phyloP scores from a whole-genome alignment of 2,113 vertebrate species.

The Silurus asotus region DNA sequence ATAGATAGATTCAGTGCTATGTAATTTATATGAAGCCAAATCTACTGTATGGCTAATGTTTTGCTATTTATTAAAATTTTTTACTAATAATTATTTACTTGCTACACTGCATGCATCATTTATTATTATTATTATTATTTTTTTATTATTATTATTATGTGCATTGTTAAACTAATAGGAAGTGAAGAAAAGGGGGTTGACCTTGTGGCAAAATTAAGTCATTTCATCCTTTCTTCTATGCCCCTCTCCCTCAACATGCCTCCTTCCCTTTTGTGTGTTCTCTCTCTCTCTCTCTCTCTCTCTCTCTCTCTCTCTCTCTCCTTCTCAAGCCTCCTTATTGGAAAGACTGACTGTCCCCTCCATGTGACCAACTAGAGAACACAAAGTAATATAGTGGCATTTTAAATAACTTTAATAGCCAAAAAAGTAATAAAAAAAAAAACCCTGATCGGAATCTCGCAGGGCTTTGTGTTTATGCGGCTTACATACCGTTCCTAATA shows the following conservation, averaged over 20 bases:
- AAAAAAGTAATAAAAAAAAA: not conserved
- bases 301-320: not conserved
- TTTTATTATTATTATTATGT: not conserved
- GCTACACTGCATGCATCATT: too few species aligned
- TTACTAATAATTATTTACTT: not conserved
- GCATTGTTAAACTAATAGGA: not conserved
- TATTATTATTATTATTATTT: not conserved
- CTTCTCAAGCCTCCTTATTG: too few species aligned
- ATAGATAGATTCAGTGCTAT: not conserved
- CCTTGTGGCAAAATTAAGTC: slow-evolving; percentile 49
- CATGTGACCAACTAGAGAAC: too few species aligned
- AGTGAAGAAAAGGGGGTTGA: slow-evolving; percentile 29
- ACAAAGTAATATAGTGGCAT: too few species aligned
- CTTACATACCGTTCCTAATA: not conserved
- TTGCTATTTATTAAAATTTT: too few species aligned
- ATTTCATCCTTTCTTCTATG: slow-evolving; percentile 28
- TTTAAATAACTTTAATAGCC: not conserved
- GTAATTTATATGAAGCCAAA: not conserved
- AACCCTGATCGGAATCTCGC: not conserved
- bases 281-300: not conserved
- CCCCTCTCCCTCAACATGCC: slow-evolving; percentile 28
- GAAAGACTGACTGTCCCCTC: too few species aligned
- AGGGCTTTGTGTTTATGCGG: not conserved
- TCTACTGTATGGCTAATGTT: not conserved
- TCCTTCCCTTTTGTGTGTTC: not conserved